Conservation (phyloP, 2,113 vertebrate species). For the Stigmatopora argus region DNA sequence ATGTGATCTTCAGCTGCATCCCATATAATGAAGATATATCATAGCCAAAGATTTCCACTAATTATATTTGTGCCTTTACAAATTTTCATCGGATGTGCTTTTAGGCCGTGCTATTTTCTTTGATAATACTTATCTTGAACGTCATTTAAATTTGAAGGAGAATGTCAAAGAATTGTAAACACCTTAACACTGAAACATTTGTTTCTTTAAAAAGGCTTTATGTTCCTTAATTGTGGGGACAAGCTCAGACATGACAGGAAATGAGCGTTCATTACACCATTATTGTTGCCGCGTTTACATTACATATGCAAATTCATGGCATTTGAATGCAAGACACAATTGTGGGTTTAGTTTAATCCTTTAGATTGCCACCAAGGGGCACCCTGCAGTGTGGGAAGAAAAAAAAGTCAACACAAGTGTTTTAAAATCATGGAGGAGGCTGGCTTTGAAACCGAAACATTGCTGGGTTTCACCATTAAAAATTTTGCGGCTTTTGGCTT, state of each 20-base stretch:
- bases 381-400: no score
- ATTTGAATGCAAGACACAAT: background rate
- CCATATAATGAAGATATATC: slow-evolving; percentile 45
- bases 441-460: no score
- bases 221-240: background rate
- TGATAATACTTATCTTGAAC: slow-evolving; percentile 12
- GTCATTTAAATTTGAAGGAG: background rate
- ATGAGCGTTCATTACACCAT: background rate
- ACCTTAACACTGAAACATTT: background rate
- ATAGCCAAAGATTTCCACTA: slow-evolving; percentile 35
- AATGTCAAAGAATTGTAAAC: background rate
- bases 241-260: background rate
- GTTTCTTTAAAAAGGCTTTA: background rate
- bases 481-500: no score
- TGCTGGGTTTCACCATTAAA: no score
- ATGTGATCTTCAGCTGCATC: slow-evolving; percentile 28
- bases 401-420: no score
- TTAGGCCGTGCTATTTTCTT: slow-evolving; percentile 35
- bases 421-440: no score
- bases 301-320: background rate
- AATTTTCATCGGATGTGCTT: slow-evolving; percentile 20
- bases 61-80: slow-evolving; percentile 30
- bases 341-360: background rate
- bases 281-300: background rate
- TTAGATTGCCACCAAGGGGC: background rate